Conservation (phyloP, 2,113 vertebrate genomes). For the Grantiella picta region DNA sequence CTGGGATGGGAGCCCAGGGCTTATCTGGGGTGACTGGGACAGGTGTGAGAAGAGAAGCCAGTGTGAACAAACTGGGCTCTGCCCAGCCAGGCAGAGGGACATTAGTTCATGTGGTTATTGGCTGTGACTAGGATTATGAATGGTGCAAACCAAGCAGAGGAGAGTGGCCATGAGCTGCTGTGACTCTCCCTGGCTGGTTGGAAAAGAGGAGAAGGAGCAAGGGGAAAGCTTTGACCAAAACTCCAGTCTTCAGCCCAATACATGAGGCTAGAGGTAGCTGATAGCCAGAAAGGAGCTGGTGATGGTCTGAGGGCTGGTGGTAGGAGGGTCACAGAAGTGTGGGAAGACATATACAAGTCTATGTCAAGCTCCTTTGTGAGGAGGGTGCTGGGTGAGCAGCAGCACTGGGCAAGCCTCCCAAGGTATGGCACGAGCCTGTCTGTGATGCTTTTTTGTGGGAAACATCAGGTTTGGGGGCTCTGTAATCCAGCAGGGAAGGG, state of each 20-base stretch:
- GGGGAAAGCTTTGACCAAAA: not conserved
- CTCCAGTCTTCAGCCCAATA: not conserved
- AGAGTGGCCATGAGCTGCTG: not conserved
- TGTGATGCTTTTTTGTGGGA: accelerated
- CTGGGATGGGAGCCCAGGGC: not conserved
- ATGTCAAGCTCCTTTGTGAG: not conserved
- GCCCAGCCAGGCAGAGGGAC: not conserved
- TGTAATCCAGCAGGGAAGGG: not conserved
- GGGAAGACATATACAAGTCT: not conserved
- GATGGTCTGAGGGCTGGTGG: not conserved
- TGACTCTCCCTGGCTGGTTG: not conserved
- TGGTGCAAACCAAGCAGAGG: not conserved
- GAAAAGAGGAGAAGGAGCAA: not conserved
- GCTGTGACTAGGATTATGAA: not conserved
- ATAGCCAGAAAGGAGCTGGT: not conserved
- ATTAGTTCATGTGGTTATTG: not conserved
- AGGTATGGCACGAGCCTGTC: accelerated
- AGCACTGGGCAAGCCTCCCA: not conserved
- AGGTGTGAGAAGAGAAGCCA: not conserved
- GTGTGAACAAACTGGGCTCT: not conserved
- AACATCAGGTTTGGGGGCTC: not conserved
- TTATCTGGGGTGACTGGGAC: not conserved
- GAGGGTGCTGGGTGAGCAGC: not conserved
- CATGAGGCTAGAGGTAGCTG: not conserved
- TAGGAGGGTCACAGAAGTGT: not conserved